A percentile compares a stretch with the other conserved stretches of the same genome.
Conservation (phyloP, 2,888 invertebrate genomes). For the Dorcus hopei region DNA sequence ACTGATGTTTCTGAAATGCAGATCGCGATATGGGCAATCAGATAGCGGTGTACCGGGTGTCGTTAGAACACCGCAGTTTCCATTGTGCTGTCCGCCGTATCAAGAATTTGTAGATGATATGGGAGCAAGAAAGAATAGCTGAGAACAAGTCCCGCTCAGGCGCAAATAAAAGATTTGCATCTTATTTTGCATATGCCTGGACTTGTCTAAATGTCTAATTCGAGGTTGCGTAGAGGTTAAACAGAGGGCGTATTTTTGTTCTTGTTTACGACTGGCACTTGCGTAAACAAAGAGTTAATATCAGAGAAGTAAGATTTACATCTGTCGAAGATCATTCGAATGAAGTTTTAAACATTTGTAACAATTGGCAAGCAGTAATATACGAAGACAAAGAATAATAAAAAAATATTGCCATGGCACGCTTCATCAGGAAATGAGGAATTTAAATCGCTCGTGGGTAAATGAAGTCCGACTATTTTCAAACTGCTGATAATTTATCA, state of each 20-base stretch:
- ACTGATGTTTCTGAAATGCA: conserved; percentile 38
- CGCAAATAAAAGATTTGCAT: conserved; percentile 39
- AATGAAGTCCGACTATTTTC: conserved; percentile 45
- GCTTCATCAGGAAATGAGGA: conserved; percentile 37
- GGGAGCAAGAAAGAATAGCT: conserved; percentile 41
- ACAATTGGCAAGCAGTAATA: no score
- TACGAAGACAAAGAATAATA: neutral
- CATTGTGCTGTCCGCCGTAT: conserved; percentile 48
- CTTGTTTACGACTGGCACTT: no score
- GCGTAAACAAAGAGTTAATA: no score
- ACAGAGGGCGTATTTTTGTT: neutral
- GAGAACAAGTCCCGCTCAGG: conserved; percentile 40
- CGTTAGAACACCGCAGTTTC: conserved; percentile 46
- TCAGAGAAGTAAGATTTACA: no score
- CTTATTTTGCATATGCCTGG: conserved; percentile 37
- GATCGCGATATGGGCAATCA: conserved; percentile 46
- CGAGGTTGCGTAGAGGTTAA: conserved; percentile 3
- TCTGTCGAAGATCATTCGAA: no score
- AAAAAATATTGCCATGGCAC: conserved; percentile 26
- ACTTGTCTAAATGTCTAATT: conserved; percentile 32
- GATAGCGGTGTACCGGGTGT: conserved; percentile 46
- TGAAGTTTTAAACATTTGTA: no score
- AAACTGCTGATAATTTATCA: conserved; percentile 43
- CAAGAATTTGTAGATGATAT: conserved; percentile 46
- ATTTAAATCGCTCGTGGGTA: conserved; percentile 40